Evolutionary conservation across 2,888 invertebrate genomes (phyloP).

Genomic region (Mesochorus sp.): DNA sequence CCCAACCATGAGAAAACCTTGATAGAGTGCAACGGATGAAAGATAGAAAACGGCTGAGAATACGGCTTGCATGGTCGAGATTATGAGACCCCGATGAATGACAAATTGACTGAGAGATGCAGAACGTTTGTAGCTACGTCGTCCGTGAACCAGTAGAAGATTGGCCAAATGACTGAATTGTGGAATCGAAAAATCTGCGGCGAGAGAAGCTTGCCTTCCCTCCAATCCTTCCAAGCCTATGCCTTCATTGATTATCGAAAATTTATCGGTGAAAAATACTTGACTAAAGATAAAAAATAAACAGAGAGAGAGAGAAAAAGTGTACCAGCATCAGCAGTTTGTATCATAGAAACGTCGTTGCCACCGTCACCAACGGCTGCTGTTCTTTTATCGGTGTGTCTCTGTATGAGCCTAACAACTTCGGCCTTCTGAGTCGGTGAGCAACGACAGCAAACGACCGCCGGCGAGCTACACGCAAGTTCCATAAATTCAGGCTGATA

Average conservation of each 20-base stretch:
- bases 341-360: conserved; percentile 89
- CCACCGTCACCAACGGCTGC: conserved; percentile 87
- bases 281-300: conserved; percentile 11
- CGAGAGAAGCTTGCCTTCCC: conserved; percentile 95
- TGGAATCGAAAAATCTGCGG: conserved; percentile 98
- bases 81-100: conserved; percentile 98
- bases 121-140: conserved; percentile 96
- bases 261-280: neutral
- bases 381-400: conserved; percentile 85
- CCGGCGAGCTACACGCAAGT: conserved; percentile 88
- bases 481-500: conserved; percentile 90
- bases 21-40: conserved; percentile 98
- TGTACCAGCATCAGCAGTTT: conserved; percentile 84
- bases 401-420: conserved; percentile 86
- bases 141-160: conserved; percentile 94
- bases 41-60: conserved; percentile 99
- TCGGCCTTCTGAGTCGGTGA: conserved; percentile 89
- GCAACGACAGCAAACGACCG: conserved; percentile 90
- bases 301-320: neutral
- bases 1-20: conserved; percentile 99
- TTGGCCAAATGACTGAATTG: conserved; percentile 93
- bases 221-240: conserved; percentile 96
- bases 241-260: conserved; percentile 80
- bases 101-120: conserved; percentile 99
- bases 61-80: conserved; percentile 99